Percentiles rank a stretch among this genome's conserved stretches.
phyloP scores from a whole-genome alignment of 1,140 invertebrate genomes.

The Plodia interpunctella region DNA sequence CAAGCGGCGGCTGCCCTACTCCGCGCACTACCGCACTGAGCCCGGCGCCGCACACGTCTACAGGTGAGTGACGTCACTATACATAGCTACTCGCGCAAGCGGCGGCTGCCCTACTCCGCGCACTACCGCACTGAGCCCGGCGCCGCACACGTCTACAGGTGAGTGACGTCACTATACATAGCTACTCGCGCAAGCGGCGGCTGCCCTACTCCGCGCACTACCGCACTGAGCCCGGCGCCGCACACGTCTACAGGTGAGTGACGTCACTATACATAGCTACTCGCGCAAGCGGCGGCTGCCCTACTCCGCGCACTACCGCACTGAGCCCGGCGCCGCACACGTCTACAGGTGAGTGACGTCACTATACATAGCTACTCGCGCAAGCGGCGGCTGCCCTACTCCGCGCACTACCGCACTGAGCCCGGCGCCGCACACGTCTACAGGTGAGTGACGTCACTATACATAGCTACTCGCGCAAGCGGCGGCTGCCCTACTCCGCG shows the following conservation, averaged over 20 bases:
- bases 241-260: neutral
- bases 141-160: slow-evolving; percentile 72
- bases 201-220: slow-evolving; percentile 31
- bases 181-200: slow-evolving; percentile 20
- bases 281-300: slow-evolving; percentile 25
- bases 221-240: slow-evolving; percentile 18
- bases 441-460: neutral
- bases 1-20: slow-evolving; percentile 57
- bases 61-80: slow-evolving; percentile 58
- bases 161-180: slow-evolving; percentile 37
- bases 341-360: neutral
- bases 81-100: slow-evolving; percentile 39
- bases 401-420: slow-evolving; percentile 30
- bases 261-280: slow-evolving; percentile 2
- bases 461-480: slow-evolving; percentile 21
- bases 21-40: slow-evolving; percentile 69
- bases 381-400: slow-evolving; percentile 24
- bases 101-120: slow-evolving; percentile 63
- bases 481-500: slow-evolving; percentile 27
- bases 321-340: slow-evolving; percentile 4
- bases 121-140: slow-evolving; percentile 67
- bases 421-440: slow-evolving; percentile 2
- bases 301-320: slow-evolving; percentile 33
- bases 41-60: slow-evolving; percentile 68
- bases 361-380: slow-evolving; percentile 22